phyloP scores from a whole-genome alignment of 2,797 vertebrate genomes.

The Silurus lanzhouensis region DNA sequence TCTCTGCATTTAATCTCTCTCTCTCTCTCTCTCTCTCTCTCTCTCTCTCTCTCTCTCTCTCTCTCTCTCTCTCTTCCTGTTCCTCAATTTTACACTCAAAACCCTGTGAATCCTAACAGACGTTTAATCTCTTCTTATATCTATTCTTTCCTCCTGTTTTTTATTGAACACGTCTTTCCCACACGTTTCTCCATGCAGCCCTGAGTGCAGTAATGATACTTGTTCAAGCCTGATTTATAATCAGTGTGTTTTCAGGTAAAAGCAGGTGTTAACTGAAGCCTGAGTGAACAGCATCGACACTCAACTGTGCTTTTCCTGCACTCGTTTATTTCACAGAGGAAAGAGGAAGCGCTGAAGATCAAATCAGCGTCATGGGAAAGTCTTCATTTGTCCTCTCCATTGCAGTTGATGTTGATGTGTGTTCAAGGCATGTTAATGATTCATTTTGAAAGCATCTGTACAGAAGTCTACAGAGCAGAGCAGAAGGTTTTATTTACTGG shows the following conservation, averaged over 20 bases:
- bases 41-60: not conserved
- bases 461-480: not conserved
- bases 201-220: not conserved
- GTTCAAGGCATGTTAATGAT: too few relatives aligned
- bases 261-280: not conserved
- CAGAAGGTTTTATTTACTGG: not conserved
- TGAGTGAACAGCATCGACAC: not conserved
- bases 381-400: too few relatives aligned
- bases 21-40: not conserved
- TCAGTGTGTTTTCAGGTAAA: conserved; percentile 8
- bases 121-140: not conserved
- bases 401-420: too few relatives aligned
- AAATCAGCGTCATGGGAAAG: not conserved
- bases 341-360: not conserved
- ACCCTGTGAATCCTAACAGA: not conserved
- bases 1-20: not conserved
- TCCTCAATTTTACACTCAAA: not conserved
- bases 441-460: too few relatives aligned
- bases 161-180: not conserved
- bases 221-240: not conserved
- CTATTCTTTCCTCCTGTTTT: not conserved
- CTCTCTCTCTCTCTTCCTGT: not conserved
- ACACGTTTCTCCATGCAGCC: too few relatives aligned
- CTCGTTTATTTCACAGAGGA: not conserved
- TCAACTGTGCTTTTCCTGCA: not conserved